A percentile compares a stretch with the other conserved stretches of the same genome.
phyloP scores from a whole-genome alignment of 1,140 invertebrate genomes.

The Brachionus koreanus region DNA sequence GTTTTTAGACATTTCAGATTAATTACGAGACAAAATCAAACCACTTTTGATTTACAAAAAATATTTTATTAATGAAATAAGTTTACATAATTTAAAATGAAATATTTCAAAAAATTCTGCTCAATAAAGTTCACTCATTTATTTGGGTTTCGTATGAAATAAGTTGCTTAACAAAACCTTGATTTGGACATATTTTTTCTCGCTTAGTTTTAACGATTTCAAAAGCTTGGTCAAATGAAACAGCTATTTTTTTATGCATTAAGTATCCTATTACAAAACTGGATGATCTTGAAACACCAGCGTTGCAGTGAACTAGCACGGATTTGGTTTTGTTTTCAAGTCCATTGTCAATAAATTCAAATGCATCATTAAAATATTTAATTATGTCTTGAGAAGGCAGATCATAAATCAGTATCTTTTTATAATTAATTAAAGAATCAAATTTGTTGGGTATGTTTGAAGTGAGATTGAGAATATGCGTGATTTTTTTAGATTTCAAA shows the following conservation, averaged over 20 bases:
- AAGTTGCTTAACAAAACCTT: slow-evolving; percentile 47
- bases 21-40: not conserved
- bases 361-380: not conserved
- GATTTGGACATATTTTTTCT: slow-evolving; percentile 46
- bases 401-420: slow-evolving; percentile 19
- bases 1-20: slow-evolving; percentile 7
- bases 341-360: not conserved
- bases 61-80: not conserved
- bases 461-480: slow-evolving; percentile 10
- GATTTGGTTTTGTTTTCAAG: not conserved
- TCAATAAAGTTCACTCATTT: not conserved
- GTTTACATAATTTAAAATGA: slow-evolving; percentile 30
- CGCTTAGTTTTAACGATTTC: slow-evolving; percentile 45
- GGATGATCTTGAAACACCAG: slow-evolving; percentile 53
- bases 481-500: slow-evolving; percentile 25
- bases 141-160: not conserved
- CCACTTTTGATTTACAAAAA: not conserved
- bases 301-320: slow-evolving; percentile 56
- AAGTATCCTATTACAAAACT: slow-evolving; percentile 54
- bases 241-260: slow-evolving; percentile 46
- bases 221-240: slow-evolving; percentile 44
- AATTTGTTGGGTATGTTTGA: slow-evolving; percentile 13
- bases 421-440: not conserved
- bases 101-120: slow-evolving; percentile 30
- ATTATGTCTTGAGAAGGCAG: not conserved